These are phyloP conservation scores for Cydia amplana DNA, from an alignment of 1,140 invertebrate species.

Conservation along the genomic window DNA sequence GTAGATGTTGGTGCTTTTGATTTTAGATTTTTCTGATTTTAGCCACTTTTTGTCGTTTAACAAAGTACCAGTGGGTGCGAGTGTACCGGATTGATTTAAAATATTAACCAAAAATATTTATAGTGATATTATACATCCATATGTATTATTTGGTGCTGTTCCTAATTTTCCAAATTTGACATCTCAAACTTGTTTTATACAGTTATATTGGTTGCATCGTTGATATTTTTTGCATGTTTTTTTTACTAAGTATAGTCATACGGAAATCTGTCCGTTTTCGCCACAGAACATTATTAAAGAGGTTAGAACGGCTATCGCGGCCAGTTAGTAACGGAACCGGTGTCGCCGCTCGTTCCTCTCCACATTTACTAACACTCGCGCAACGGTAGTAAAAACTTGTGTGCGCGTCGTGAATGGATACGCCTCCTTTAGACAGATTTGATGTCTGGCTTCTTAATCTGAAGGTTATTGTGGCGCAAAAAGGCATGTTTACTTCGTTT, in stretches of 20 bases:
- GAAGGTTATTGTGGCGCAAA: too few relatives aligned
- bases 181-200: background rate
- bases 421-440: too few relatives aligned
- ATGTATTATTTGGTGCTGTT: slow-evolving; percentile 29
- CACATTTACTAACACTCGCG: too few relatives aligned
- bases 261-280: background rate
- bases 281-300: too few relatives aligned
- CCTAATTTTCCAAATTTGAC: slow-evolving; percentile 8
- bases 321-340: too few relatives aligned
- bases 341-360: too few relatives aligned
- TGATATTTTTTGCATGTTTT: background rate
- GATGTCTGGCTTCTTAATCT: too few relatives aligned
- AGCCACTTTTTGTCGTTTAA: background rate
- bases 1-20: background rate
- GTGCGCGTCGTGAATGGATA: too few relatives aligned
- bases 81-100: background rate
- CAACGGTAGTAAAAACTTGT: too few relatives aligned
- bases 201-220: background rate
- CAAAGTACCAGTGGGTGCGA: background rate
- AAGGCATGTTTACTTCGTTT: too few relatives aligned
- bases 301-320: too few relatives aligned
- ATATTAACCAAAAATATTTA: background rate
- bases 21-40: background rate
- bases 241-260: background rate
- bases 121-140: slow-evolving; percentile 8